Base-by-base conservation (phyloP, 2,797 vertebrate species). In the Eulemur rubriventer region DNA sequence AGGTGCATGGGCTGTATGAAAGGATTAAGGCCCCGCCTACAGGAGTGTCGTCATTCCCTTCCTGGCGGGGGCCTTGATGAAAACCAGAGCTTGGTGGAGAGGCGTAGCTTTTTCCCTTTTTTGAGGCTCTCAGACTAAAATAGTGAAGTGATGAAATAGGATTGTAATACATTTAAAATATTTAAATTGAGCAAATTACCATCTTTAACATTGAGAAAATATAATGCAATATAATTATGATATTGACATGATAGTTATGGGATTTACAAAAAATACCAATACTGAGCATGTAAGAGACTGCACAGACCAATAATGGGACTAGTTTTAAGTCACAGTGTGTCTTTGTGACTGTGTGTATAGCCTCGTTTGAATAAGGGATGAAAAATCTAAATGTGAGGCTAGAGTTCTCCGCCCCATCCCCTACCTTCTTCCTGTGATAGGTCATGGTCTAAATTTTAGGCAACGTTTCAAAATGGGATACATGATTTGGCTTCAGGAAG, bases 341-440 rank as follows among this genome's bases (percentile, higher is more conserved):
- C 43, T 70, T 67, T 73, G 61, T 48, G 48, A 76, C 38, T 84
- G 0, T 69, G 28, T 12, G 6, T 22, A 22, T 28, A 28, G 17
- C 30, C 28, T 79, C n/a, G 22, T 87, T 59, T 76, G 46, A 70
- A 69, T 11, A 46, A 28, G 28, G 41, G 11, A 2, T 88, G n/a
- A 86, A 94, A 92, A 88, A 88, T 84, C 35, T 35, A 84, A 94
- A 87, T 83, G 50, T 57, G 55, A 90, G 65, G 46, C 18, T n/a
- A 4, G 70, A 50, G 16, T 65, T 65, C 26, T 82, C 52, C 55
- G 35, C 9, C 2, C 22, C 26, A 72, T 30, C 9, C 76, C n/a
- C 63, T 33, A 48, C 10, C 18, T 38, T 28, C 50, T 86, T 48
- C 41, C 63, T 85, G 13, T 86, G 12, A 14, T 46, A 61, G 26